A percentile compares a stretch with the other conserved stretches of the same genome.
phyloP scores from a whole-genome alignment of 2,888 invertebrate genomes.

The Julus scanicus region DNA sequence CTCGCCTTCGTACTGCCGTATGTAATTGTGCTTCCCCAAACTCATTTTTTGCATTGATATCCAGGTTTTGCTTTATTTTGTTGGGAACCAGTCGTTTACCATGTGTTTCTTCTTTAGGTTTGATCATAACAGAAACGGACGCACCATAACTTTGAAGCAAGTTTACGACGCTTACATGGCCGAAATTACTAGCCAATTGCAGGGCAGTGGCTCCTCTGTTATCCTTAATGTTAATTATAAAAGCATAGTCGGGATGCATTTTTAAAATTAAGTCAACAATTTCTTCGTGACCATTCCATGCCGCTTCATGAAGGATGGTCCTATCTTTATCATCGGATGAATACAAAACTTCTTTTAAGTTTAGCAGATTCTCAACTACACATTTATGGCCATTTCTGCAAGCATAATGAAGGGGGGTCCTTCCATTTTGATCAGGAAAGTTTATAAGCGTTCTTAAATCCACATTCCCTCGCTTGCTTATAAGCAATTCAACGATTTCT shows the following conservation, averaged over 20 bases:
- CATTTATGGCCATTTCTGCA: background rate
- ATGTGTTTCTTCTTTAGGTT: background rate
- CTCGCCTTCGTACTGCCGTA: background rate
- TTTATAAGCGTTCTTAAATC: background rate
- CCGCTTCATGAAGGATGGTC: constrained; percentile 31
- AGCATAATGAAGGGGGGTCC: constrained; percentile 30
- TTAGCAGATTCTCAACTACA: background rate
- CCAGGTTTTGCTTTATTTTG: background rate
- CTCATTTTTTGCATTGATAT: background rate
- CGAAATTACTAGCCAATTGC: background rate
- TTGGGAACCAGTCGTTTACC: background rate
- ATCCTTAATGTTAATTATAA: background rate
- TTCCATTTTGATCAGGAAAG: background rate
- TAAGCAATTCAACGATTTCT: constrained; percentile 8
- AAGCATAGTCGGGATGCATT: background rate
- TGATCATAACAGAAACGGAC: background rate
- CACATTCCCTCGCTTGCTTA: background rate
- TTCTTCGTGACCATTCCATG: background rate
- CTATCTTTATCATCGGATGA: background rate
- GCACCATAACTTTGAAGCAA: background rate
- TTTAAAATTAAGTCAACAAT: constrained; percentile 1
- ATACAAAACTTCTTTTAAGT: background rate
- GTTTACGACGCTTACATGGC: background rate
- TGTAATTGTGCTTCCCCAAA: background rate
- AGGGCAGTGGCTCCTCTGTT: background rate